Conservation (phyloP, 2,797 vertebrate species). For the Dermochelys coriacea region DNA sequence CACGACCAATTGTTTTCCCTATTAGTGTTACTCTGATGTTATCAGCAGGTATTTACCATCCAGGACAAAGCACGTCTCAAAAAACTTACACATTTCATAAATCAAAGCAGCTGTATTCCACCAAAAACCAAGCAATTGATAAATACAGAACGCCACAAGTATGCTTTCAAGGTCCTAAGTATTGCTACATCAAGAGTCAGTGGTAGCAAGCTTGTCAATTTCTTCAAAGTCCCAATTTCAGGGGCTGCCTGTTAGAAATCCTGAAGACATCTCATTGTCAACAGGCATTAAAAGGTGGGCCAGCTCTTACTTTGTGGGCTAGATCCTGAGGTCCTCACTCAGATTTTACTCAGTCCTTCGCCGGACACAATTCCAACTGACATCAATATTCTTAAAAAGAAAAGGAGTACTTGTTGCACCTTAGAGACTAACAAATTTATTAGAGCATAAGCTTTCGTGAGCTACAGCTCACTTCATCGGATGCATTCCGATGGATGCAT, state of each 20-base stretch:
- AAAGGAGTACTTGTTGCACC: too few relatives aligned
- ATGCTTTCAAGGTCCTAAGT: neutral
- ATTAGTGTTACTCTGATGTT: too few relatives aligned
- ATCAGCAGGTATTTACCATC: neutral
- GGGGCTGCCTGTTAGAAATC: neutral
- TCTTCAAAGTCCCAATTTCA: neutral
- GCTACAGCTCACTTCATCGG: too few relatives aligned
- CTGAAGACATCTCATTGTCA: neutral
- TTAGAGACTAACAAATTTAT: too few relatives aligned
- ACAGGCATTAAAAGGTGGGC: neutral
- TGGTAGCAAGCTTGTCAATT: neutral
- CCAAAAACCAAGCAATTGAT: neutral
- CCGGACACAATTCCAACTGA: neutral
- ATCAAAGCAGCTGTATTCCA: neutral
- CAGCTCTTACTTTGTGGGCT: neutral
- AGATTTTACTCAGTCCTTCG: neutral
- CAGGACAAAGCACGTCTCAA: neutral
- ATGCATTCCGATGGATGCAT: too few relatives aligned
- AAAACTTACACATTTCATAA: neutral
- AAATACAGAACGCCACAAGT: accelerated
- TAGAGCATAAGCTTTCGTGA: too few relatives aligned
- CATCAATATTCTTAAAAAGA: neutral
- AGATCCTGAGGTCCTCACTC: neutral
- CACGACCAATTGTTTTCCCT: neutral
- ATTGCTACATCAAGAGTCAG: neutral